A percentile compares a stretch with the other conserved stretches of the same genome.
Evolutionary conservation across 2,113 vertebrate species (phyloP).

Genomic region (Cariama cristata): DNA sequence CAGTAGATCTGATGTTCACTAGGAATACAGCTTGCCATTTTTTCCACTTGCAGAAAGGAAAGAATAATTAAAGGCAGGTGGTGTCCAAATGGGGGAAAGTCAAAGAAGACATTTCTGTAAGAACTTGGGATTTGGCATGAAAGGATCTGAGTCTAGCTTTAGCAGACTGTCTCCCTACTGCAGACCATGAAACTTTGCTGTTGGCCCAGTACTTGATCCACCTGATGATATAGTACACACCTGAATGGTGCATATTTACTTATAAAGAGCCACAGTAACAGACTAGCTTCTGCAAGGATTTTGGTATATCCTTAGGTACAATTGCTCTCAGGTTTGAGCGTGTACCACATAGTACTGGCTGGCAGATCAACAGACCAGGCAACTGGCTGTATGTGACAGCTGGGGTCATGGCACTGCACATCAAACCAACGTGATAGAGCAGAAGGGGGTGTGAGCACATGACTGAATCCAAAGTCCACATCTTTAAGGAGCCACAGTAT

Average conservation of each 20-base stretch:
- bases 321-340: neutral
- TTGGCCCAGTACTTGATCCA: neutral
- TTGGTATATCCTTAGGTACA: neutral
- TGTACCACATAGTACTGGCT: neutral
- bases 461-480: neutral
- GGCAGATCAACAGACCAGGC: neutral
- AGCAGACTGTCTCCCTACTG: neutral
- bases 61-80: neutral
- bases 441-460: neutral
- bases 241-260: neutral
- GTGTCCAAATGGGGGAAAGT: neutral
- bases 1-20: neutral
- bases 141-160: neutral
- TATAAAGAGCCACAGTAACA: neutral
- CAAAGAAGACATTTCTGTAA: neutral
- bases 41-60: neutral
- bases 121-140: neutral
- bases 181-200: neutral
- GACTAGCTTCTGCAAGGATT: neutral
- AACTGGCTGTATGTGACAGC: neutral
- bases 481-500: neutral
- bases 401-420: neutral
- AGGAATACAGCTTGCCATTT: neutral
- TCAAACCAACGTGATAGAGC: rapidly evolving
- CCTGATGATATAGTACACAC: neutral